Conservation (phyloP, 2,113 vertebrate genomes). For the Lophura nycthemera region DNA sequence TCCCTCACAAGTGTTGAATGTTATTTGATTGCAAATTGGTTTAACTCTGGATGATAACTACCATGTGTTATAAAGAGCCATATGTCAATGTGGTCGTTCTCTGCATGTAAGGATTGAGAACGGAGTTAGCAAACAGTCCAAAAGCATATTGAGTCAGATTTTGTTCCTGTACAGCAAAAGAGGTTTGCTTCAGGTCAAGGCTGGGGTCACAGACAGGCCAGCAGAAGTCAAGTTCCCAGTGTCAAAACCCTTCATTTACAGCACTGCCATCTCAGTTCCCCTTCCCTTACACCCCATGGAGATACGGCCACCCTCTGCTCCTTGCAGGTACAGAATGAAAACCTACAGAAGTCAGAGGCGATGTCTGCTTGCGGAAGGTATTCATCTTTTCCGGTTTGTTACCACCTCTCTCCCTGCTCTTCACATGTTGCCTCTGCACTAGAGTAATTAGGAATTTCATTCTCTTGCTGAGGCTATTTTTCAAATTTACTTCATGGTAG, state of each 20-base stretch:
- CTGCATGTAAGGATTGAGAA: not conserved
- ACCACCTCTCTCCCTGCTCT: not conserved
- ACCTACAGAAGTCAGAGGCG: not conserved
- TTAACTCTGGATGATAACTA: not conserved
- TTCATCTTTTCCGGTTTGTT: not conserved
- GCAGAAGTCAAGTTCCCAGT: not conserved
- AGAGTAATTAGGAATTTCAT: not conserved
- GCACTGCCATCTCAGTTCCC: not conserved
- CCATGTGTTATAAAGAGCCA: not conserved
- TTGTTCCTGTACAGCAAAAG: not conserved
- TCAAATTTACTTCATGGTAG: not conserved
- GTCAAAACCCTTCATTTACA: not conserved
- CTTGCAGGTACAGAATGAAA: not conserved
- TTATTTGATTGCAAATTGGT: not conserved
- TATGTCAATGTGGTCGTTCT: not conserved
- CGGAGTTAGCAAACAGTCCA: not conserved
- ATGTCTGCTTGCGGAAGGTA: not conserved
- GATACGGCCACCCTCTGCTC: not conserved
- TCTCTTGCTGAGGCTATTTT: not conserved
- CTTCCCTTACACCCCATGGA: not conserved
- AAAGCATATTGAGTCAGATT: not conserved
- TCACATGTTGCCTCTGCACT: not conserved
- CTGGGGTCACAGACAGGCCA: not conserved
- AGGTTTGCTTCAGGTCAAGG: not conserved
- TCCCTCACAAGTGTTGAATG: not conserved